A percentile compares a stretch with the other conserved stretches of the same genome.
Conservation (phyloP, 2,888 invertebrate species). For the Eurytoma adleriae region DNA sequence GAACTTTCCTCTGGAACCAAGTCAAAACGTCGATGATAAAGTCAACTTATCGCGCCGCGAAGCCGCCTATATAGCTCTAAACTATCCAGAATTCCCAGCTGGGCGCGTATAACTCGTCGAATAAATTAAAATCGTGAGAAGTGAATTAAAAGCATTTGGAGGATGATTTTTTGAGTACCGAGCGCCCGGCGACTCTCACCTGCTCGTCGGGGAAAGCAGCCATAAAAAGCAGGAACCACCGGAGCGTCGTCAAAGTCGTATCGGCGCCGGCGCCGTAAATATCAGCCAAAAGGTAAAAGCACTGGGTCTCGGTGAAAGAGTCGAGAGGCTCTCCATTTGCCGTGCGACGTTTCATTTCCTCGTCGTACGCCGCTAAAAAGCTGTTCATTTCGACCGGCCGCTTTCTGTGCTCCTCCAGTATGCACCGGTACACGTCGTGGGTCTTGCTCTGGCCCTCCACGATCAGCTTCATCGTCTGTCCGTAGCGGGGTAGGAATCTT, state of each 20-base stretch:
- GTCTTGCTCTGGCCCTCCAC: slow-evolving; percentile 84
- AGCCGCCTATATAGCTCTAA: too few species aligned
- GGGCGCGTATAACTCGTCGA: too few species aligned
- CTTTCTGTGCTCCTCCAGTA: slow-evolving; percentile 79
- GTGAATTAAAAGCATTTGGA: too few species aligned
- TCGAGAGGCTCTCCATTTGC: slow-evolving; percentile 72
- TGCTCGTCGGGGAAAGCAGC: slow-evolving; percentile 83
- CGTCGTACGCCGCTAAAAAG: slow-evolving; percentile 82
- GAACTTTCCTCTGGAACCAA: slow-evolving; percentile 75
- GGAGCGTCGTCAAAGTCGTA: slow-evolving; percentile 86
- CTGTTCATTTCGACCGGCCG: slow-evolving; percentile 72
- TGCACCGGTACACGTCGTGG: slow-evolving; percentile 83
- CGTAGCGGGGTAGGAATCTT: slow-evolving; percentile 82
- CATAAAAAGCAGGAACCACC: slow-evolving; percentile 90
- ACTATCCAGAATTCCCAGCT: too few species aligned
- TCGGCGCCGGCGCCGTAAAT: slow-evolving; percentile 92
- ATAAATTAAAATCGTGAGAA: not conserved
- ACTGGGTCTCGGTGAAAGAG: slow-evolving; percentile 82
- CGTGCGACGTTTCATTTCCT: slow-evolving; percentile 79
- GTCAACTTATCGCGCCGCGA: not conserved
- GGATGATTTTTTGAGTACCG: too few species aligned
- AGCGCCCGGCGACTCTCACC: slow-evolving; percentile 71
- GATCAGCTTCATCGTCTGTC: slow-evolving; percentile 81
- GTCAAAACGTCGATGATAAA: not conserved
- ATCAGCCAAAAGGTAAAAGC: slow-evolving; percentile 87